These are phyloP conservation scores for Ichneumoninae sp. DNA, from an alignment of 2,888 invertebrate genomes.

Conservation along the genomic window DNA sequence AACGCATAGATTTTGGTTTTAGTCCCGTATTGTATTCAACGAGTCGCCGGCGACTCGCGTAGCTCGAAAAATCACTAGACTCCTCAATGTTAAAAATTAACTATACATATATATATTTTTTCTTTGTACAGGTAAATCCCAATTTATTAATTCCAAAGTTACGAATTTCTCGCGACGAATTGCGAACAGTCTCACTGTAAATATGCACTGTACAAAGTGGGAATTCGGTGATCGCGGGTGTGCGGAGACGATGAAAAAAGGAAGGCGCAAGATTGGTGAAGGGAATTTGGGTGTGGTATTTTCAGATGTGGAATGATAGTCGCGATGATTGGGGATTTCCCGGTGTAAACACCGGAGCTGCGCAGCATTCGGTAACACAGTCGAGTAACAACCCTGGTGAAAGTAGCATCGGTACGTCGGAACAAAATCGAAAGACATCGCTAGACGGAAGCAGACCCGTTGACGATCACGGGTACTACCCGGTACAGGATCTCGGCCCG, in stretches of 20 bases:
- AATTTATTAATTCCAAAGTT: not conserved
- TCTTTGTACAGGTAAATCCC: not conserved
- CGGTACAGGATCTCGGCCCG: constrained; percentile 70
- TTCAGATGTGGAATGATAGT: constrained; percentile 69
- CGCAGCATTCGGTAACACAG: constrained; percentile 56
- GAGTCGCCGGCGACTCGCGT: not conserved
- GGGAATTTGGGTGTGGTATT: constrained; percentile 66
- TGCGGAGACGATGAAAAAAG: not conserved
- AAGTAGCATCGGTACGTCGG: constrained; percentile 33
- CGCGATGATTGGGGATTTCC: constrained; percentile 62
- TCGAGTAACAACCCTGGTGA: constrained; percentile 49
- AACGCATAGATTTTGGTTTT: not conserved
- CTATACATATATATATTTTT: not conserved
- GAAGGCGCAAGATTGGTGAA: constrained; percentile 49
- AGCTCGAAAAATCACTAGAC: not conserved
- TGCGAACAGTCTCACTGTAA: not conserved
- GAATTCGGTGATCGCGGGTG: not conserved
- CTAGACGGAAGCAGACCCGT: constrained; percentile 51
- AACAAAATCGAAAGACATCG: constrained; percentile 45
- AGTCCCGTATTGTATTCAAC: not conserved
- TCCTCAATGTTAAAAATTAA: not conserved
- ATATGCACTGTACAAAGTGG: constrained; percentile 1
- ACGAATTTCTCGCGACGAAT: not conserved
- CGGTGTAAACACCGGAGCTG: constrained; percentile 52
- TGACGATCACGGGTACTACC: constrained; percentile 67